These are phyloP conservation scores for Mercenaria mercenaria DNA, from an alignment of 1,140 invertebrate species.

Conservation along the genomic window DNA sequence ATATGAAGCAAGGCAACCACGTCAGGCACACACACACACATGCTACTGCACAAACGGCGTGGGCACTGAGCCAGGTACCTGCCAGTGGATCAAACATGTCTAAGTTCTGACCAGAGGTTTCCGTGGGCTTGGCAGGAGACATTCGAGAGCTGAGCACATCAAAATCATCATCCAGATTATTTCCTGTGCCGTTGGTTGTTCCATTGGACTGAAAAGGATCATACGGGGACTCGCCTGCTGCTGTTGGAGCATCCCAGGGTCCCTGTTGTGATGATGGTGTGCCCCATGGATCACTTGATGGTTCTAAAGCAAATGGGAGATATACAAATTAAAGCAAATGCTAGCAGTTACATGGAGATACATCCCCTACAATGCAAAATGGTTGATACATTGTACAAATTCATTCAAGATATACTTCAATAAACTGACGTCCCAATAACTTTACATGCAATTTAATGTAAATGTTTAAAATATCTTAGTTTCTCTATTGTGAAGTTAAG, in stretches of 20 bases:
- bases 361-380: background rate
- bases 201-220: slow-evolving; percentile 57
- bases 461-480: too few relatives aligned
- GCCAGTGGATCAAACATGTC: slow-evolving; percentile 63
- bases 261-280: background rate
- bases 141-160: slow-evolving; percentile 56
- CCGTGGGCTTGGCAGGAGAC: slow-evolving; percentile 26
- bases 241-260: slow-evolving; percentile 24
- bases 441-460: too few relatives aligned
- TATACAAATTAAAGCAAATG: background rate
- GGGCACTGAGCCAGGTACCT: slow-evolving; percentile 62
- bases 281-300: slow-evolving; percentile 39
- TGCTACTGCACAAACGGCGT: background rate
- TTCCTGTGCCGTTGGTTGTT: slow-evolving; percentile 50
- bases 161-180: slow-evolving; percentile 65
- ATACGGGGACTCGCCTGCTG: background rate
- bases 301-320: slow-evolving; percentile 12
- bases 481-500: too few relatives aligned
- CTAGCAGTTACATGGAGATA: background rate
- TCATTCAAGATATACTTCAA: too few relatives aligned
- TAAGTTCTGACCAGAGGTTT: slow-evolving; percentile 48
- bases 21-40: slow-evolving; percentile 55
- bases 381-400: background rate
- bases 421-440: too few relatives aligned
- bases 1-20: slow-evolving; percentile 45